Evolutionary conservation across 2,888 invertebrate species (phyloP).

Genomic region (Conus canariensis): DNA sequence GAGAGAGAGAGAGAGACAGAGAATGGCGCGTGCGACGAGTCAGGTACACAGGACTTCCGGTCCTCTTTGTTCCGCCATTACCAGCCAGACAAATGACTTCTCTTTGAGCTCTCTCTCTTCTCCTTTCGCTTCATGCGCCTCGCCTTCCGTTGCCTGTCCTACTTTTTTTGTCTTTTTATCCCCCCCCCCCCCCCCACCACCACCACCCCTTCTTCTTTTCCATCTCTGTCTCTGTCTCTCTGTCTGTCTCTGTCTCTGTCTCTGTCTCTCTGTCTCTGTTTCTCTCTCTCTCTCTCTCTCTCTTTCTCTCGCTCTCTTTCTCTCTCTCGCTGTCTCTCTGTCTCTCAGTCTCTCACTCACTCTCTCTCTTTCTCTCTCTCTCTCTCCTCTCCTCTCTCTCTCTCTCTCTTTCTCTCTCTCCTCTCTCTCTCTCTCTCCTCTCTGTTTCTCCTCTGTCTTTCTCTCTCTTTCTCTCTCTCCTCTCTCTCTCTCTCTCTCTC

Average conservation of each 20-base stretch:
- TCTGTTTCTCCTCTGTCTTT: not conserved
- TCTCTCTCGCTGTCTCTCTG: not conserved
- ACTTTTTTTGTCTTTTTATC: too few relatives aligned
- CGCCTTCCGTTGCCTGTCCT: not conserved
- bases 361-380: not conserved
- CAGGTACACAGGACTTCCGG: not conserved
- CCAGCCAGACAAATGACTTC: not conserved
- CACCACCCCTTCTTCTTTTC: not conserved
- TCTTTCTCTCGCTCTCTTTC: not conserved
- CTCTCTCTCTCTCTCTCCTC: not conserved
- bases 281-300: not conserved
- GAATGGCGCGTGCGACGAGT: too few relatives aligned
- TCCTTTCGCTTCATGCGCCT: not conserved
- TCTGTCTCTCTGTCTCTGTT: not conserved
- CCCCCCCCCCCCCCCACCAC: too few relatives aligned
- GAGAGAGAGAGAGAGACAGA: not conserved
- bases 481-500: conserved; percentile 9
- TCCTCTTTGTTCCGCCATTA: not conserved
- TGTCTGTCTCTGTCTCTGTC: too few relatives aligned
- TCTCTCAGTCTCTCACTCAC: not conserved
- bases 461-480: not conserved
- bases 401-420: not conserved
- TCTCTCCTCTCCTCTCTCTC: not conserved
- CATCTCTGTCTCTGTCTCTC: not conserved
- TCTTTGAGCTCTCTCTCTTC: not conserved